These are phyloP conservation scores for Alethe diademata DNA, from an alignment of 2,113 vertebrate species.

Conservation along the genomic window DNA sequence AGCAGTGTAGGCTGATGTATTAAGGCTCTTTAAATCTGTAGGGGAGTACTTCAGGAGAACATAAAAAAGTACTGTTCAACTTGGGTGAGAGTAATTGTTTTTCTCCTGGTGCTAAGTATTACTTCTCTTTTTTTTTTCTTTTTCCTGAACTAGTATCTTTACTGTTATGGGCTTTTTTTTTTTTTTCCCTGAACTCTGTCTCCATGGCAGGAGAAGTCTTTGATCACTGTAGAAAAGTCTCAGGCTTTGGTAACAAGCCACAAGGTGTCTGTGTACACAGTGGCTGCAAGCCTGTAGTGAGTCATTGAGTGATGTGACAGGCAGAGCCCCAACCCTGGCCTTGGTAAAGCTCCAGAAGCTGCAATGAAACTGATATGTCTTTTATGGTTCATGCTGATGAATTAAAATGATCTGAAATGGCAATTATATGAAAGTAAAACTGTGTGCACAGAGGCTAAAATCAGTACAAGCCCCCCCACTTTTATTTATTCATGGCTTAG, in stretches of 20 bases:
- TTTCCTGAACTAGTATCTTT: not conserved
- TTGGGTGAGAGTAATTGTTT: not conserved
- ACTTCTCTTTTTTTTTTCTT: no score
- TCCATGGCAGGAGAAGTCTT: not conserved
- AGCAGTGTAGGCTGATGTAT: not conserved
- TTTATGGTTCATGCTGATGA: not conserved
- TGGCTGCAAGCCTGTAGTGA: not conserved
- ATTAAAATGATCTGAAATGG: not conserved
- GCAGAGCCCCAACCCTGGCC: not conserved
- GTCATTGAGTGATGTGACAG: not conserved
- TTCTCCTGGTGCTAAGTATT: not conserved
- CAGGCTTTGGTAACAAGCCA: not conserved
- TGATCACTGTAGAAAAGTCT: not conserved
- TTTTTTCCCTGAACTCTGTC: not conserved
- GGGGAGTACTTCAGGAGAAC: not conserved
- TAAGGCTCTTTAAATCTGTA: not conserved
- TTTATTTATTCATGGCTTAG: not conserved
- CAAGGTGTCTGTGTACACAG: fast-evolving
- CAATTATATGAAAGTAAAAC: not conserved
- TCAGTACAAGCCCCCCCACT: not conserved
- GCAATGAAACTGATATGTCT: not conserved
- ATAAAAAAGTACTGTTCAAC: not conserved
- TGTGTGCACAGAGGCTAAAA: not conserved
- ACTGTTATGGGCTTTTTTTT: not conserved
- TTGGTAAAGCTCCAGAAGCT: not conserved